Conservation (phyloP, 2,888 invertebrate species). For the Cephalotes varians region DNA sequence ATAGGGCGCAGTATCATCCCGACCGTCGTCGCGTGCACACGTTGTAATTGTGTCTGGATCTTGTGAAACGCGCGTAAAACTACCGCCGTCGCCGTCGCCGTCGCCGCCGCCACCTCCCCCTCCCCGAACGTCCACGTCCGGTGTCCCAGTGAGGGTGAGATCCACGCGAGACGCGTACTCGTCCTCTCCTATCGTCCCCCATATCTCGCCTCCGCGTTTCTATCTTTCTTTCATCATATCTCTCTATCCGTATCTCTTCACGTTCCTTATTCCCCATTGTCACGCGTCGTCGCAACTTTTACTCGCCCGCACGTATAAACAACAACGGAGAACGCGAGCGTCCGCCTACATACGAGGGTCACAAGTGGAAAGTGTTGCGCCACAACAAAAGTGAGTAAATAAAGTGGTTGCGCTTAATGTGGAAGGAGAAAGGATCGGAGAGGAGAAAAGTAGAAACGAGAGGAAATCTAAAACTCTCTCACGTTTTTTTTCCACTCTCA, state of each 20-base stretch:
- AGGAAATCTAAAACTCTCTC: background rate
- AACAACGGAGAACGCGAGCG: constrained; percentile 55
- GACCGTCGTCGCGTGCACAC: constrained; percentile 83
- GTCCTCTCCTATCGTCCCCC: background rate
- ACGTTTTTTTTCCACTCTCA: constrained; percentile 35
- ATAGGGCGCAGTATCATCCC: constrained; percentile 86
- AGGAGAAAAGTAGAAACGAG: constrained; percentile 15
- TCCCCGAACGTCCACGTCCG: constrained; percentile 10
- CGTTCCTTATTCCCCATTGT: background rate
- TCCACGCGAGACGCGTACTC: constrained; percentile 37
- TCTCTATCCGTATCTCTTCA: background rate
- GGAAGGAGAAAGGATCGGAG: constrained; percentile 6
- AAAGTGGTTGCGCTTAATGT: constrained; percentile 60
- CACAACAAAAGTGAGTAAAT: constrained; percentile 66
- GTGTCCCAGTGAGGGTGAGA: constrained; percentile 39
- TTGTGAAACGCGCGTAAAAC: constrained; percentile 57
- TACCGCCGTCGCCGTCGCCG: constrained; percentile 61
- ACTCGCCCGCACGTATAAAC: constrained; percentile 44
- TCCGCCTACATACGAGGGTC: constrained; percentile 51
- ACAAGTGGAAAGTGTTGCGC: constrained; percentile 62
- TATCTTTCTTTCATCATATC: background rate
- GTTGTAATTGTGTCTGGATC: constrained; percentile 61
- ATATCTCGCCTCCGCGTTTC: background rate
- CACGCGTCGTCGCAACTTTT: constrained; percentile 28
- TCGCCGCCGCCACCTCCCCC: constrained; percentile 45